Base-by-base conservation (phyloP, 2,797 vertebrate species). In the Coreius guichenoti region DNA sequence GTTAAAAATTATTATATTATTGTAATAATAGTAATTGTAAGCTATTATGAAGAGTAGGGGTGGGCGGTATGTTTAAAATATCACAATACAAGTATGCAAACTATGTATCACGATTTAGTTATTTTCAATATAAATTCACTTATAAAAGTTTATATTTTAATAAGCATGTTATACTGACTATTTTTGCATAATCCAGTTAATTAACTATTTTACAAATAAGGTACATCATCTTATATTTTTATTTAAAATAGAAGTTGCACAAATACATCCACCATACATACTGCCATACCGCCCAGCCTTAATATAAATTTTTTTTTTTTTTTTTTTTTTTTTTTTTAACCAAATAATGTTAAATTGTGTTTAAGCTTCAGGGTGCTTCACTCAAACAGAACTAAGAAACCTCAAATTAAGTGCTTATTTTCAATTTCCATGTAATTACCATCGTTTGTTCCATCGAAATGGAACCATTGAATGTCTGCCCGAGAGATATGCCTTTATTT, bases 301-400 rank as follows among this genome's bases (percentile, higher is more conserved):
- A 2, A n/a, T 29, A 63, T 61, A 1, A 26, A 26, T 6, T 26
- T 26, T 0, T 16, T 49, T 2, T 49, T 0, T 47, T 49, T 16
- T 61, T 6, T 26, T 26, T 0, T 16, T 49, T 2, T 49, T 0
- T 47, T 49, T 16, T 21, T 11, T 74, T 1, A 7, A 58, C 8
- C 23, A 29, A 29, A 36, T 74, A 78, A 80, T 86, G 67, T 65
- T 81, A 83, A 29, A 19, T 17, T 13, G 0, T 49, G 39, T 29
- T 29, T 49, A 68, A 88, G 91, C 80, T 92, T 93, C 92, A 94
- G 93, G 93, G 89, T 73, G 69, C 94, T 94, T 89, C 89, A 47
- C 17, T 80, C 87, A 90, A 91, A 92, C 93, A 94, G 92, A 89
- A 70, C 79, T 89, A 83, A 92, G 86, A 92, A 80, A 88, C 92